Base-by-base conservation (phyloP, 2,797 vertebrate species). In the Enteromius unitaeniatus region DNA sequence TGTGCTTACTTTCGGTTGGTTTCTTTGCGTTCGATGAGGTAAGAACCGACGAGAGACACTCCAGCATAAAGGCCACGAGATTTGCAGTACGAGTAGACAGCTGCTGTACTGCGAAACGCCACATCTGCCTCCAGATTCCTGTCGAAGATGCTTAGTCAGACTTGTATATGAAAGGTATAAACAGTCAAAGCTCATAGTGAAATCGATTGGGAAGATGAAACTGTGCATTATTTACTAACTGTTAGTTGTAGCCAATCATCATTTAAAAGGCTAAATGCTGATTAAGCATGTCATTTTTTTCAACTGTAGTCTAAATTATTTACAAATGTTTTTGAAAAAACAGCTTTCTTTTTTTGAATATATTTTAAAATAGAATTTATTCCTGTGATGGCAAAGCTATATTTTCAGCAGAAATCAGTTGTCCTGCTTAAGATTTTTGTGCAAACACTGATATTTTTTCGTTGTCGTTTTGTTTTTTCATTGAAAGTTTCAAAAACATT, bases 111-210 rank as follows among this genome's bases (percentile, higher is more conserved):
- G 76, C 97, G 93, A 5, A 99, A 77, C 0, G 96, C 94, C 19
- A 99, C 96, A 1, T 99, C 97, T 0, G 97, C 98, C 93, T 99
- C 98, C 53, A 99, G 88, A 74, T 99, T 99, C 91, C 97, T 99
- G 90, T 26, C 82, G 85, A 60, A 87, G 6, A 31, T 11, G 21
- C 9, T 68, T 67, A 82, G 78, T 81, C 45, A 86, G 14, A 69
- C 21, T 64, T 77, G 42, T 28, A 19, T 47, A 53, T 55, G 40
- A 14, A 67, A 53, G 9, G 15, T 49, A 45, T 62, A 58, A 82
- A 77, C 73, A 79, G 47, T 74, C 53, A n/a, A 79, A 74, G 28
- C 42, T 62, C 28, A 49, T 15, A 82, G 60, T 34, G 74, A 31
- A 74, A 53, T 34, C 5, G 9, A 84, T 60, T 9, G 8, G 31